Evolutionary conservation across 2,888 invertebrate species (phyloP), one percentile per base, ranked within the genome.

Genomic region (Aquatica leii): DNA sequence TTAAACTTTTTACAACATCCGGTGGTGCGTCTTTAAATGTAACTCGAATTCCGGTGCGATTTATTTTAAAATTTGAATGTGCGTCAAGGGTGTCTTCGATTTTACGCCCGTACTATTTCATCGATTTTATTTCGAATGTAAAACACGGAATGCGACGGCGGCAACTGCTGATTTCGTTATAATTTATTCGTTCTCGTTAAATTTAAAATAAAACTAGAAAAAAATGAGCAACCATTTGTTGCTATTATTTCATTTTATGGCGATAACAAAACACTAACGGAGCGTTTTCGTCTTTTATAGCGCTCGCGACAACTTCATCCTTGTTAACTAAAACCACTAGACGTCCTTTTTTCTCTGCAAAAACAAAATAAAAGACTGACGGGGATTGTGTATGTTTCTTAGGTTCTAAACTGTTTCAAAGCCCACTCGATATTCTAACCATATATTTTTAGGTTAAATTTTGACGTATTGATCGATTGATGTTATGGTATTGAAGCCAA

Each of bases 1-100:
- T 57, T 56, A 52, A 24, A 58, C 62, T 62, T 72, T 74, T 71
- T 73, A 71, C 69, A 69, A 70, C 71, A 74, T 73, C 72, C 74
- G 72, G 66, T 65, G 73, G 69, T 59, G 63, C 24, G 24, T 24
- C 24, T 24, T 66, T 69, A 67, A 73, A 73, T 62, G 57, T 57
- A 57, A 37, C 53, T 43, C 57, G 46, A 49, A 58, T 54, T 56
- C 62, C 58, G 31, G 52, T 52, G 48, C 58, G 11, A 15, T 41
- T 41, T 41, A 15, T 41, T 46, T 46, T 18, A 11, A 46, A 46
- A 46, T 46, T 20, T 18, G 18, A 24, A 46, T 20, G 46, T n/a
- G 46, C 18, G 18, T 20, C 46, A 18, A 46, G 46, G 46, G 46
- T 46, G n/a, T 18, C 46, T 46, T 46, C 20, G 46, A 46, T 46